Percentiles rank a stretch among this genome's conserved stretches.
Conservation (phyloP, 2,113 vertebrate species). For the Ia io region DNA sequence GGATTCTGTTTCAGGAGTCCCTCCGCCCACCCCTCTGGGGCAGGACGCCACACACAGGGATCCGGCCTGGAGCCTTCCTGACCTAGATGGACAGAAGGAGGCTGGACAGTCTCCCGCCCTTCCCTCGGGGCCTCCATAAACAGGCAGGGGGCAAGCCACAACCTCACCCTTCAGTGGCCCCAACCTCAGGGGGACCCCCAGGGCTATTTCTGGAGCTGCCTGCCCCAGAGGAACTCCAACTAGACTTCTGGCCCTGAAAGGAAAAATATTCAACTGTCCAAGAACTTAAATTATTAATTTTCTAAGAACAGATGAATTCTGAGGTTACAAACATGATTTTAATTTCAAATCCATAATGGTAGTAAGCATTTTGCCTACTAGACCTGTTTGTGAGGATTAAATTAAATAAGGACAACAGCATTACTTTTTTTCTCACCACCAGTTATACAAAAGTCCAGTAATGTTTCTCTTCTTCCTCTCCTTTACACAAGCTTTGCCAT, state of each 20-base stretch:
- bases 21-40: background rate
- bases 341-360: background rate
- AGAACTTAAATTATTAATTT: constrained; percentile 21
- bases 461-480: background rate
- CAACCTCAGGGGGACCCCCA: background rate
- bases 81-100: background rate
- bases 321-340: background rate
- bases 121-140: background rate
- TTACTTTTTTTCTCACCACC: background rate
- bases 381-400: background rate
- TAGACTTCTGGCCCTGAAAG: background rate
- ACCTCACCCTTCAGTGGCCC: background rate
- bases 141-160: background rate
- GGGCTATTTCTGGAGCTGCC: constrained; percentile 10
- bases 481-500: background rate
- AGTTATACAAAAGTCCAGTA: background rate
- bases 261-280: background rate
- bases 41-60: background rate
- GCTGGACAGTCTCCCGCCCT: background rate
- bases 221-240: background rate
- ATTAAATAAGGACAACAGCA: background rate
- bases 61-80: background rate
- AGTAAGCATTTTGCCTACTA: background rate
- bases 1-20: background rate
- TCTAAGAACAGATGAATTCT: constrained; percentile 16